Percentiles rank a stretch among this genome's conserved stretches.
Conservation (phyloP, 2,797 vertebrate species). For the Meriones psammophilus region DNA sequence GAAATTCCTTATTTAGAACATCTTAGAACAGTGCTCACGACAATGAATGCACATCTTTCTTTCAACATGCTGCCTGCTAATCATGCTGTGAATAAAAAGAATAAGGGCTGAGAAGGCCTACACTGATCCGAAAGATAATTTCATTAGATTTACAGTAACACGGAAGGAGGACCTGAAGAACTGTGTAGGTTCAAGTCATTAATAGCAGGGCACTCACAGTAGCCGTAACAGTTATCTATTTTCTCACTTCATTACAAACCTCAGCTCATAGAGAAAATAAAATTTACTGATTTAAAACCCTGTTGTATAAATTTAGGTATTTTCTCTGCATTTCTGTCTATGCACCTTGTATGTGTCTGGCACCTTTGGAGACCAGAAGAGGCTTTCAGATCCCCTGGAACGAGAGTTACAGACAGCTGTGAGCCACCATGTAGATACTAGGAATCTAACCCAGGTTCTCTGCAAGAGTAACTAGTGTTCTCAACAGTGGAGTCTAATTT, state of each 20-base stretch:
- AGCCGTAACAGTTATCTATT: background rate
- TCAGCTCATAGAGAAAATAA: background rate
- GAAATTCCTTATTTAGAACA: constrained; percentile 6
- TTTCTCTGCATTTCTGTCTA: background rate
- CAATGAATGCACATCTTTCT: background rate
- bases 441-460: background rate
- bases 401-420: background rate
- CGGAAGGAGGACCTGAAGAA: background rate
- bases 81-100: background rate
- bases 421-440: background rate
- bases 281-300: background rate
- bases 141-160: background rate
- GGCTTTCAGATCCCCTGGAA: background rate
- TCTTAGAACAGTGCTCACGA: background rate
- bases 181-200: background rate
- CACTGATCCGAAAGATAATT: background rate
- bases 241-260: background rate
- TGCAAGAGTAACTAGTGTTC: background rate
- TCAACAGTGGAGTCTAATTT: no score
- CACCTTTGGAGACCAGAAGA: background rate
- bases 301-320: no score
- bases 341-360: background rate
- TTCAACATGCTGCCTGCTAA: background rate
- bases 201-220: background rate
- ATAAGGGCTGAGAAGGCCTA: background rate